A percentile compares a stretch with the other conserved stretches of the same genome.
These are phyloP conservation scores for Hemicordylus capensis DNA, from an alignment of 2,113 vertebrate species.

Conservation along the genomic window DNA sequence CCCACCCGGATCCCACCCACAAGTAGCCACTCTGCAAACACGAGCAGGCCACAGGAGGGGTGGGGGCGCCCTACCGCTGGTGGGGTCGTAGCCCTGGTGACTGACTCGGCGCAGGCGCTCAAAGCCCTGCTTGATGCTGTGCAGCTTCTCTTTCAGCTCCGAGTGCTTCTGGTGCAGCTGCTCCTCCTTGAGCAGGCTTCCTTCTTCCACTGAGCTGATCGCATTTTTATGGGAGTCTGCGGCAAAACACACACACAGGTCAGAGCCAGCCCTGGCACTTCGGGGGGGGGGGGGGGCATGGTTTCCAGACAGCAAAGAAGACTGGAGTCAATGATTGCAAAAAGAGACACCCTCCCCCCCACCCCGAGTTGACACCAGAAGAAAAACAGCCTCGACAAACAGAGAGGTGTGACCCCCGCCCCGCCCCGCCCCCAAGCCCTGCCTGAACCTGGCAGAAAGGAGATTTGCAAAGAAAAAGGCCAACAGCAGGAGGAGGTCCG, in stretches of 20 bases:
- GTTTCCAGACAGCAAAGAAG: not conserved
- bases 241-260: not conserved
- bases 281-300: too few species aligned
- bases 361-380: too few species aligned
- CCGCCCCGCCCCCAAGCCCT: too few species aligned
- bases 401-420: too few species aligned
- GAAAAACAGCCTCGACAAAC: too few species aligned
- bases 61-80: conserved; percentile 76
- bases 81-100: conserved; percentile 86
- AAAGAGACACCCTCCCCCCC: too few species aligned
- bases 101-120: conserved; percentile 90
- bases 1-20: not conserved
- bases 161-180: conserved; percentile 83
- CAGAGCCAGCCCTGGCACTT: not conserved
- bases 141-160: conserved; percentile 89
- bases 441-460: too few species aligned
- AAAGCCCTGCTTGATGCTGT: conserved; percentile 88
- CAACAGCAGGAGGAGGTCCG: not conserved
- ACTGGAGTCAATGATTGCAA: not conserved
- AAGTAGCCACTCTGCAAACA: accelerated
- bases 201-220: conserved; percentile 81
- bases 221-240: conserved; percentile 91
- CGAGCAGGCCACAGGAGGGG: too few species aligned
- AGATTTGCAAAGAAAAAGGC: too few species aligned
- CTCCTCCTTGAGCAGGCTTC: conserved; percentile 71